These are phyloP conservation scores for Chloroceryle inda DNA, from an alignment of 2,797 vertebrate species.

Conservation along the genomic window DNA sequence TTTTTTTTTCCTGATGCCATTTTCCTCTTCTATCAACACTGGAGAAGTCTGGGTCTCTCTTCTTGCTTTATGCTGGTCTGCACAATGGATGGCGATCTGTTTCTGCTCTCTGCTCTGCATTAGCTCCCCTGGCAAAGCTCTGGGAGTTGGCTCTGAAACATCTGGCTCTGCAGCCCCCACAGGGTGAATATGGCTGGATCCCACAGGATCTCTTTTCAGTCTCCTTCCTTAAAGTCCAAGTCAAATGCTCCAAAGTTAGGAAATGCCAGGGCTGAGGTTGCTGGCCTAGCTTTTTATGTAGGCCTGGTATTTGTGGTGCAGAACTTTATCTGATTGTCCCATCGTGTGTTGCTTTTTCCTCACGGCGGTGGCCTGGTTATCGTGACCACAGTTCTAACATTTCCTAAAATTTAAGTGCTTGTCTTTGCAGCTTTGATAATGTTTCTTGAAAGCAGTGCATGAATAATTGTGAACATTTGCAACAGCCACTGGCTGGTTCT, in stretches of 20 bases:
- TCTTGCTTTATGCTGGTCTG: conserved; percentile 42
- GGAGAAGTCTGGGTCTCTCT: conserved; percentile 7
- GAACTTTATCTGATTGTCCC: fast-evolving
- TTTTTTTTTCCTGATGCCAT: neutral
- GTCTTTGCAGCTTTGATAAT: neutral
- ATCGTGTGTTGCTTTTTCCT: neutral
- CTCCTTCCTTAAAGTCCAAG: neutral
- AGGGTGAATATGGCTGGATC: neutral
- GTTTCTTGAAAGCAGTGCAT: neutral
- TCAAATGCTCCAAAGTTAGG: neutral
- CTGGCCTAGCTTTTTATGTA: neutral
- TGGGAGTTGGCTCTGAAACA: neutral
- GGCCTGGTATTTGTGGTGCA: neutral
- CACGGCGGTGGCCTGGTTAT: neutral
- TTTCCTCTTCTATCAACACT: conserved; percentile 15
- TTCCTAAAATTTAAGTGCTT: neutral
- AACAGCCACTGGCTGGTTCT: neutral
- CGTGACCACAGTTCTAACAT: neutral
- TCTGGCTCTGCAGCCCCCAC: neutral
- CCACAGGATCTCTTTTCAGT: neutral
- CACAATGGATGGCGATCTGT: conserved; percentile 4
- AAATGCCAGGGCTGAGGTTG: neutral
- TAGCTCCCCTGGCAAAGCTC: neutral
- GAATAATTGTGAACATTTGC: neutral
- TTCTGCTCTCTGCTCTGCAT: conserved; percentile 29